Evolutionary conservation across 1,140 invertebrate species (phyloP), one percentile per base, ranked within the genome.

Genomic region (Lasaia peninsularis): DNA sequence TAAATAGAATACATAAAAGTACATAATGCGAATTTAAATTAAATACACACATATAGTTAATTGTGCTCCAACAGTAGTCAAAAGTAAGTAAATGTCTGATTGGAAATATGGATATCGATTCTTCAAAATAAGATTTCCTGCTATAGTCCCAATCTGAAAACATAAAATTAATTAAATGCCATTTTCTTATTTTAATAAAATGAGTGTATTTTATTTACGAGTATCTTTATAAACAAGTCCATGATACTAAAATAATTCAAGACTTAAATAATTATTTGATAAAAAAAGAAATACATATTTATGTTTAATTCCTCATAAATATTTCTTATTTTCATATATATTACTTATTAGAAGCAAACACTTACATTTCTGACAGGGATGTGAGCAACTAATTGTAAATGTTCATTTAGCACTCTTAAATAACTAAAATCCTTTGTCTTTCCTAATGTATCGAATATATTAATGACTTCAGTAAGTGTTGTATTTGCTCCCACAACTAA

Each of bases 51-150:
- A 72, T 51, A 94, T 91, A 83, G 89, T 60, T 91, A 72, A 52
- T 12, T 89, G 74, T 2, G 94, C 94, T 31, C 91, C 92, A 61
- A 92, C 89, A 20, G 93, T 92, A 86, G 94, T 93, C 24, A 96
- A 79, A 49, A 94, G 90, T 12, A 95, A 75, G 75, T 94, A 96
- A 24, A 24, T 24, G 7, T 24, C 24, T 5, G 24, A 24, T 24
- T 24, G 24, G 7, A 24, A 24, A 24, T 32, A 96, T 71, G 80
- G 86, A 64, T 95, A 89, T n/a, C 84, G 59, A 73, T 96, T 91
- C 86, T 96, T 96, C 52, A 95, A 91, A 90, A 94, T 94, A 54
- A 96, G 83, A 79, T 96, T 96, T 28, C 95, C 95, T 34, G 93
- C 95, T 52, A 95, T 80, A n/a, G 92, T 92, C 56, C 93, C 94